Evolutionary conservation across 2,113 vertebrate species (phyloP).

Genomic region (Dinomys branickii): DNA sequence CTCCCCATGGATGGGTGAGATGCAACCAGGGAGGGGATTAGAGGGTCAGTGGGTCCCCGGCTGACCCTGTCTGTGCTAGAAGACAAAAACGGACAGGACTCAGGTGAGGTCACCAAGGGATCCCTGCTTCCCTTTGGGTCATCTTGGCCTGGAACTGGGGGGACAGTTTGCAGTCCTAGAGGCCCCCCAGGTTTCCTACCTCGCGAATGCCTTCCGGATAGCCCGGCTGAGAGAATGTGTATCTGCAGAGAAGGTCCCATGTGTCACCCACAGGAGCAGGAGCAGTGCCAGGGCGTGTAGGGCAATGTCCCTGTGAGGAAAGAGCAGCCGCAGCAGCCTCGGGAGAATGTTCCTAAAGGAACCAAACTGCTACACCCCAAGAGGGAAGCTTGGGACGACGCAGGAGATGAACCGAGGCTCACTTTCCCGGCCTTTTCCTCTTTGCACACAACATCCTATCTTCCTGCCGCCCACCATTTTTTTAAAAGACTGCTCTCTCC

Average conservation of each 20-base stretch:
- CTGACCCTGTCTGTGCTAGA: neutral
- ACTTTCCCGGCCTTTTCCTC: neutral
- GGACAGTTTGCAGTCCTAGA: neutral
- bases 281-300: constrained; percentile 77
- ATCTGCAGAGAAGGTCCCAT: constrained; percentile 73
- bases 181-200: constrained; percentile 78
- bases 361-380: neutral
- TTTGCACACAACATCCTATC: neutral
- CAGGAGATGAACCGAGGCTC: neutral
- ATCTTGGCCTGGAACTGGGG: accelerated
- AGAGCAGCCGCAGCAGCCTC: neutral
- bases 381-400: accelerated
- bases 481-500: neutral
- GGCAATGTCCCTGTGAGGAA: constrained; percentile 81
- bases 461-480: neutral
- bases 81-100: neutral
- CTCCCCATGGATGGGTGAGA: too few relatives aligned
- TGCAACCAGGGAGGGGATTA: accelerated
- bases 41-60: accelerated
- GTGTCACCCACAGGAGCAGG: constrained; percentile 82
- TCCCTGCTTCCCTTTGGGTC: accelerated
- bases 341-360: neutral
- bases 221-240: constrained; percentile 83
- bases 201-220: constrained; percentile 82
- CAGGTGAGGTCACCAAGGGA: neutral